These are phyloP conservation scores for Gymnoscopelus braueri DNA, from an alignment of 2,797 vertebrate genomes.

Conservation along the genomic window DNA sequence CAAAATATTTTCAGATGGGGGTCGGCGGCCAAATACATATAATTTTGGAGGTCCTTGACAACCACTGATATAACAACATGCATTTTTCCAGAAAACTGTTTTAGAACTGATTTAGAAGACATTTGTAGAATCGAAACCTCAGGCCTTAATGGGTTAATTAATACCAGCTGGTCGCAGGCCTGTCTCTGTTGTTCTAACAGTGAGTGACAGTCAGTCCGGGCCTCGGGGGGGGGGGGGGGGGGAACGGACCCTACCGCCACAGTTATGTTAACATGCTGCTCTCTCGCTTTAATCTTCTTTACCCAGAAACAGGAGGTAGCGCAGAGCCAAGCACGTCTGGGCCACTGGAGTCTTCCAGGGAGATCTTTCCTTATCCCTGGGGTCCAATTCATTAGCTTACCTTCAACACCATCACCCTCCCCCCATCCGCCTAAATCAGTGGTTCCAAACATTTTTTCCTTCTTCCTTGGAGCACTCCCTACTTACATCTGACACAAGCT, in stretches of 20 bases:
- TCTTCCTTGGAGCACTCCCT: too few species aligned
- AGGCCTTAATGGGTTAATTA: too few species aligned
- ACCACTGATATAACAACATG: too few species aligned
- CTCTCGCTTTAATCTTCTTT: conserved; percentile 40
- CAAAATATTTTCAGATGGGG: too few species aligned
- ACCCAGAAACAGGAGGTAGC: conserved; percentile 35
- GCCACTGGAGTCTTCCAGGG: conserved; percentile 30
- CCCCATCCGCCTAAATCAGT: not conserved
- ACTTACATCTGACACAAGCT: too few species aligned
- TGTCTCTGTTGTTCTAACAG: not conserved
- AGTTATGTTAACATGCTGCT: conserved; percentile 48
- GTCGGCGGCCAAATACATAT: too few species aligned
- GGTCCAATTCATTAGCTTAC: conserved; percentile 44
- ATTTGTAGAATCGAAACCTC: not conserved
- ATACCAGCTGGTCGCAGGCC: too few species aligned
- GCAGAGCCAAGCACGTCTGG: conserved; percentile 56
- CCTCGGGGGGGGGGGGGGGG: too few species aligned
- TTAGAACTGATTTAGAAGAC: too few species aligned
- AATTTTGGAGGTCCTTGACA: too few species aligned
- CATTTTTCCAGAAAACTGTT: too few species aligned
- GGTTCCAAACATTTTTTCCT: too few species aligned
- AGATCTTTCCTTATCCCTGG: conserved; percentile 16
- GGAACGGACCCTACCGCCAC: conserved; percentile 20
- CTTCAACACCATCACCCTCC: conserved; percentile 9
- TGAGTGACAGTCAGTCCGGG: conserved; percentile 27